Evolutionary conservation across 2,113 vertebrate genomes (phyloP), one percentile per base, ranked within the genome.

Genomic region (Myotis yumanensis): DNA sequence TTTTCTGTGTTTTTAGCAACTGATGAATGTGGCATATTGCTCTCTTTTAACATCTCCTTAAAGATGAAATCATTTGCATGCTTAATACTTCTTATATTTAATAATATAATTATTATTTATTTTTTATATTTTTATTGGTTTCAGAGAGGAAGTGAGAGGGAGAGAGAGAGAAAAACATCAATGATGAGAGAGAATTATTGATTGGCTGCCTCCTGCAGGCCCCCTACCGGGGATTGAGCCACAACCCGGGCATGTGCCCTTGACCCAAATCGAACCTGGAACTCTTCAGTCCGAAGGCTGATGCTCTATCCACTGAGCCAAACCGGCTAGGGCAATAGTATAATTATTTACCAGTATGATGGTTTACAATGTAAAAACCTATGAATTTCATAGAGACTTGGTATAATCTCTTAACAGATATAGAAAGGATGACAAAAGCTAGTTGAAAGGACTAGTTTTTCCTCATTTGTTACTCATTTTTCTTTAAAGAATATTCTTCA

Each of bases 11-110:
- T 92, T 87, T 85, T 71, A 94, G 20, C 64, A 90, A 37, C 35
- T 82, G 23, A 87, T 84, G 18, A 14, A 32, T 46, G 3, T 52
- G 92, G 46, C 25, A 37, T 80, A 32, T 62, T 64, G 66, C 43
- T 89, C 7, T 52, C 48, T 79, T 72, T 91, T 86, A 84, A 20
- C 68, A 95, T 89, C 46, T 89, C 86, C n/a, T 75, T 89, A 90
- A n/a, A 94, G 59, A 62, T 91, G 68, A 91, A 89, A 79, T 32
- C 4, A 64, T 40, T 71, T 76, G n/a, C 35, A 46, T 62, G 40
- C 35, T 93, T 87, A 85, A 14, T 80, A 93, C 57, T 30, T 62
- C 4, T 9, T 76, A 30, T 51, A 32, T 46, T 46, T 48, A 76
- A 51, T 48, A 28, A 40, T 16, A 30, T 46, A 79, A 48, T 64